Evolutionary conservation across 2,113 vertebrate species (phyloP), one percentile per base, ranked within the genome.

Genomic region (Antennarius striatus): DNA sequence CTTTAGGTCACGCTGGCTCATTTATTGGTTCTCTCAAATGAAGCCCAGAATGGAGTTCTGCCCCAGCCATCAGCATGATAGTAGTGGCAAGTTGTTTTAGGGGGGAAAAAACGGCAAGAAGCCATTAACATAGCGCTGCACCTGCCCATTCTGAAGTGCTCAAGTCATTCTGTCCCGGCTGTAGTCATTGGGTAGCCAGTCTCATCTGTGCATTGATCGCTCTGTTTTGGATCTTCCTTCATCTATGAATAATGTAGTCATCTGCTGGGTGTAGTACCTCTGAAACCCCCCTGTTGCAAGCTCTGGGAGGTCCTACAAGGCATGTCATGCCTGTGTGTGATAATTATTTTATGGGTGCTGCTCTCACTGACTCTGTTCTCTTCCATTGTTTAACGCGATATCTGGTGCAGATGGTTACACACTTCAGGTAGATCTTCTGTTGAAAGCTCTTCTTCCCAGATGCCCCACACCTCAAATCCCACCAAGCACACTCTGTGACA

Each of bases 211-310:
- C 81, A 80, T 82, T 77, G 81, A 88, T 85, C 14, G 52, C 76
- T 77, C 29, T 72, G 79, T 80, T 86, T 82, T 86, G 84, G 81
- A 89, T 86, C 69, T 72, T 82, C 82, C 86, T 87, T 90, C 57
- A 89, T 90, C 80, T 88, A 88, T 90, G 89, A 92, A 90, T 90
- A 87, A 90, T 88, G 76, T 53, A 79, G 77, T 86, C 57, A 83
- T 85, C 79, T 75, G 83, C 79, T 61, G 81, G 66, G 65, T 55
- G 65, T 59, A 58, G 53, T 79, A 57, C 45, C 65, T 65, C 67
- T 60, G 71, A 79, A 82, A 49, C 55, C 54, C 61, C 56, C 56
- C 53, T 54, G 51, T 55, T 67, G 49, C 51, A 50, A 50, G 62
- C 51, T 54, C 62, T 0, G 22, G 53, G 53, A 86, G 63, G 63